Conservation (phyloP, 2,113 vertebrate species). For the Calcarius ornatus region DNA sequence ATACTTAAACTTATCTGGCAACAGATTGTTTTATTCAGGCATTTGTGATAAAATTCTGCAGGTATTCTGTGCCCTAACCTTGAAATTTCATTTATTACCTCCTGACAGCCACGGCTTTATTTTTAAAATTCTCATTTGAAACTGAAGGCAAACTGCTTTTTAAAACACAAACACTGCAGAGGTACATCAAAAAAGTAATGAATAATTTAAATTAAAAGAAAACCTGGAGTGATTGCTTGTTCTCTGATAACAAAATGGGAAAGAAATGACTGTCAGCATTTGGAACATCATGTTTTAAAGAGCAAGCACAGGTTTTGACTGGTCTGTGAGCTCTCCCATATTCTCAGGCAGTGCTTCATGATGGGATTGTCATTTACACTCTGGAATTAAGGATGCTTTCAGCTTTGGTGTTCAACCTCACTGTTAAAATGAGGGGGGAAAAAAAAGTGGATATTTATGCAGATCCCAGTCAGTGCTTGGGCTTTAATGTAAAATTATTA, state of each 20-base stretch:
- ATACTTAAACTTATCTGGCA: background rate
- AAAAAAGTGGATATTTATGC: background rate
- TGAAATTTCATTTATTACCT: background rate
- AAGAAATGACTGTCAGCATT: background rate
- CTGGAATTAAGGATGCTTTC: background rate
- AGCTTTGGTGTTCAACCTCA: background rate
- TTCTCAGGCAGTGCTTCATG: background rate
- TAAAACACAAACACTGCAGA: background rate
- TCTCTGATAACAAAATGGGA: background rate
- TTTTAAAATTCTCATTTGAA: background rate
- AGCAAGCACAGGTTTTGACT: background rate
- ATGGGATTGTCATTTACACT: background rate
- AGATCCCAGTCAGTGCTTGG: background rate
- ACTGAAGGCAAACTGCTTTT: background rate
- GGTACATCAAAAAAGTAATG: conserved; percentile 4
- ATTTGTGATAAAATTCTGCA: background rate
- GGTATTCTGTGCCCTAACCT: background rate
- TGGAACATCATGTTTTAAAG: background rate
- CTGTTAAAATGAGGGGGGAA: background rate
- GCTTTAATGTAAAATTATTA: background rate
- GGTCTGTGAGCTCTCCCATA: background rate
- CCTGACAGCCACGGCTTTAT: background rate
- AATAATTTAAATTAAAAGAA: conserved; percentile 37
- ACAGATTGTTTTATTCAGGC: background rate
- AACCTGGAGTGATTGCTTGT: conserved; percentile 18